phyloP scores from a whole-genome alignment of 1,140 invertebrate species.

The Pseudomyrmex dendroicus region DNA sequence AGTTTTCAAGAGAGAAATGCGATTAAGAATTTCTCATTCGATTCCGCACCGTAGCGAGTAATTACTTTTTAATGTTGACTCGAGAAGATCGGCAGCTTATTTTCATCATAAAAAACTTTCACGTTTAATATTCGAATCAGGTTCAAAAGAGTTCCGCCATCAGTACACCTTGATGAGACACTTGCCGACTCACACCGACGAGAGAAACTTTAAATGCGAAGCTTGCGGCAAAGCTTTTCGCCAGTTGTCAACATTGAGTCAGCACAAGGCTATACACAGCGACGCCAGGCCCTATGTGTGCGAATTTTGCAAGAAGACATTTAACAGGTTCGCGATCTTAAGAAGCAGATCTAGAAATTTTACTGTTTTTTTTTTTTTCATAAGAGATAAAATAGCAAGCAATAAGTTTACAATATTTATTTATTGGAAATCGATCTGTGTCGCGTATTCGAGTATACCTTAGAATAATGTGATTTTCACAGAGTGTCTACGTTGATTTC shows the following conservation, averaged over 20 bases:
- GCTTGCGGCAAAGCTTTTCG: slow-evolving; percentile 93
- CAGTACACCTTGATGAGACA: slow-evolving; percentile 93
- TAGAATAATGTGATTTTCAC: slow-evolving; percentile 60
- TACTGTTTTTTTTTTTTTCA: slow-evolving; percentile 6
- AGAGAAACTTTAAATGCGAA: slow-evolving; percentile 92
- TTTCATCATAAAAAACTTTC: slow-evolving; percentile 36
- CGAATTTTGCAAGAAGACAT: slow-evolving; percentile 91
- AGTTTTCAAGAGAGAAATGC: background rate
- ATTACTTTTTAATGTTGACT: slow-evolving; percentile 46
- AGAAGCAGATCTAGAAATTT: slow-evolving; percentile 14
- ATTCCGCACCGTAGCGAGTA: slow-evolving; percentile 4
- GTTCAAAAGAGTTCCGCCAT: slow-evolving; percentile 90
- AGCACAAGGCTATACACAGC: slow-evolving; percentile 91
- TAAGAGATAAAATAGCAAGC: background rate
- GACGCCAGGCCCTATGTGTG: slow-evolving; percentile 89
- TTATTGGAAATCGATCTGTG: background rate
- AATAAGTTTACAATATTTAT: background rate
- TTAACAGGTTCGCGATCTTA: slow-evolving; percentile 85
- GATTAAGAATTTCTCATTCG: slow-evolving; percentile 34
- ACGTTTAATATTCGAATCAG: slow-evolving; percentile 76
- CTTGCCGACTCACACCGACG: slow-evolving; percentile 92
- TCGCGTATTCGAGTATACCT: background rate
- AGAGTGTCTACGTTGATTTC: slow-evolving; percentile 91
- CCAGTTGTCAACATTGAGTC: slow-evolving; percentile 90
- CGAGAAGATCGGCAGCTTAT: background rate